Base-by-base conservation (phyloP, 2,113 vertebrate genomes). In the Hiodon tergisus region DNA sequence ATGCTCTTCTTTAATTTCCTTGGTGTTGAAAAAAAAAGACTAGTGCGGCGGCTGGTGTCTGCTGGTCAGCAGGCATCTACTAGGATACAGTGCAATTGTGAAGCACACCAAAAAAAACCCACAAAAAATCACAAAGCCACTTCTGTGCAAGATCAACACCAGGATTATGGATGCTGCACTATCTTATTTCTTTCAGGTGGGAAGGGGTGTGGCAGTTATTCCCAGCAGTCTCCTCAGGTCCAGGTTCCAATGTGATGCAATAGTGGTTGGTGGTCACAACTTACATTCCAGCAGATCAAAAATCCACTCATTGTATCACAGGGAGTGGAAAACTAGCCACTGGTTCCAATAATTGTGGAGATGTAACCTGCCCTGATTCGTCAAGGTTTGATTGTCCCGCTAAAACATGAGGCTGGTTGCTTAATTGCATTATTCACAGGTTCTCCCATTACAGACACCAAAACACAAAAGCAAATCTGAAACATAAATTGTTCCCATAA, bases 51-150 rank as follows among this genome's bases (percentile, higher is more conserved):
- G 46, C 10, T 51, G 54, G 63, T 67, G 54, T 52, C 55, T 59
- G 4, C 16, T 48, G 10, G 63, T 48, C 31, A 8, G 10, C 31
- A 66, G 63, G 17, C 62, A 31, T 5, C 62, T 65, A 8, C 46
- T 4, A 46, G 62, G 52, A 46, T 14, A 52, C 67, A 69, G 16
- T 54, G 14, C 67, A 53, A 69, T 57, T 51, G 54, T 59, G 10
- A 68, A 46, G 13, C 55, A 67, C n/a, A 50, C n/a, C 5, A 55
- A 75, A 75, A 4, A 48, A 74, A 46, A 66, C 10, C 31, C 46
- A 6, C 16, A n/a, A 57, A 14, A 2, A 11, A 10, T 1, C 10
- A 66, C 48, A 47, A 17, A 8, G 63, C 5, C 48, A 7, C 17
- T 31, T 66, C 51, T 7, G 50, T 3, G 4, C 62, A 5, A 10